Evolutionary conservation across 2,113 vertebrate species (phyloP).

Genomic region (Alouatta palliata): DNA sequence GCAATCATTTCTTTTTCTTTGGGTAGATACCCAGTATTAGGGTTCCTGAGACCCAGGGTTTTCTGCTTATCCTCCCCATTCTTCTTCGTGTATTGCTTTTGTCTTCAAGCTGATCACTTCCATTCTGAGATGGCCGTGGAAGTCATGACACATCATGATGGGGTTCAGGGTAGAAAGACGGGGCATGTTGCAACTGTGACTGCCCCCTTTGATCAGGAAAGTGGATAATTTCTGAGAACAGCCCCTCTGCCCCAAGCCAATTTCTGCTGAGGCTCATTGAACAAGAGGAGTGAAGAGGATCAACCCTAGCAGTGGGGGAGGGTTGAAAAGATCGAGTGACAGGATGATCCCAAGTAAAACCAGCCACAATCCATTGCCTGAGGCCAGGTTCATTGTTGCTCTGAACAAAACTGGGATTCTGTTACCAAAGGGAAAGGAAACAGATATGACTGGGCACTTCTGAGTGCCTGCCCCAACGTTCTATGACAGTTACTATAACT

Average conservation of each 20-base stretch:
- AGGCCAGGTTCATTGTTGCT: neutral
- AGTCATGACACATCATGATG: neutral
- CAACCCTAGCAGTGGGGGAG: neutral
- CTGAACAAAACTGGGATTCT: neutral
- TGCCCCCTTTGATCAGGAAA: neutral
- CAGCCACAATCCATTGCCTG: neutral
- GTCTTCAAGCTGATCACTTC: no score
- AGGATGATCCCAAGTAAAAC: neutral
- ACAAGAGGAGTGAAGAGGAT: neutral
- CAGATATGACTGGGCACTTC: neutral
- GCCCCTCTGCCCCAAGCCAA: neutral
- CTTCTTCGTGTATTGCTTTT: neutral
- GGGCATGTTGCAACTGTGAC: no score
- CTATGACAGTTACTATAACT: neutral
- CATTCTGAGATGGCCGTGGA: accelerated
- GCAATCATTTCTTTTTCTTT: no score
- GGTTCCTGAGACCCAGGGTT: neutral
- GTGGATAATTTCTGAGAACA: neutral
- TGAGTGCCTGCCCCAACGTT: neutral
- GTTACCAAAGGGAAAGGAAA: neutral
- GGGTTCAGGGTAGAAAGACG: neutral
- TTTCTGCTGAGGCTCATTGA: neutral
- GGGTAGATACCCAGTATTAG: no score
- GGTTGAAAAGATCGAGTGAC: neutral
- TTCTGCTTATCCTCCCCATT: neutral